Conservation (phyloP, 2,113 vertebrate species). For the Polypterus senegalus region DNA sequence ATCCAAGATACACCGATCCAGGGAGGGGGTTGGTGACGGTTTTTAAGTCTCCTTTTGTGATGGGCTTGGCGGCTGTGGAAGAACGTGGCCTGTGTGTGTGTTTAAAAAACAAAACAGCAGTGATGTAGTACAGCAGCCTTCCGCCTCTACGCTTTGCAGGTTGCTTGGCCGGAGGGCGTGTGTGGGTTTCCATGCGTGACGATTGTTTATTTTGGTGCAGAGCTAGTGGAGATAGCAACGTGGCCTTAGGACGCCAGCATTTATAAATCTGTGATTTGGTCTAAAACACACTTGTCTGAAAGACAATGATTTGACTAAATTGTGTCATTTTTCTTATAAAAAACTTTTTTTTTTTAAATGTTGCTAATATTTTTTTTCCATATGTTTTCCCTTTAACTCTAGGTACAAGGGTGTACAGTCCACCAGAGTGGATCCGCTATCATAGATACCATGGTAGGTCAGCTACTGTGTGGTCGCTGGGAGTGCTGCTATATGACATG, state of each 20-base stretch:
- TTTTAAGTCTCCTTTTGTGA: background rate
- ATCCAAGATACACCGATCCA: constrained; percentile 47
- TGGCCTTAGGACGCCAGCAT: constrained; percentile 23
- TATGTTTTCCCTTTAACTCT: background rate
- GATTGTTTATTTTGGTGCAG: constrained; percentile 49
- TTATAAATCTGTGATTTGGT: background rate
- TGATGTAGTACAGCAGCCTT: background rate
- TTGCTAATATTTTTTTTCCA: background rate
- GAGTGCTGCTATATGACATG: constrained; percentile 92
- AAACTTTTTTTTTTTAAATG: no score
- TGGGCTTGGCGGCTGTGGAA: no score
- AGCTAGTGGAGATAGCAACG: constrained; percentile 44
- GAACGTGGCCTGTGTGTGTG: no score
- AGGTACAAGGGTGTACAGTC: constrained; percentile 94
- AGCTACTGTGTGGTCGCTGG: constrained; percentile 90
- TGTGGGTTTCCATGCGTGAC: no score
- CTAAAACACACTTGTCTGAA: no score
- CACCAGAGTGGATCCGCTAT: constrained; percentile 92
- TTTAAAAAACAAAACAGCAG: no score
- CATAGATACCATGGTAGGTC: constrained; percentile 92
- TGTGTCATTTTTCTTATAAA: no score
- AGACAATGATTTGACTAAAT: no score
- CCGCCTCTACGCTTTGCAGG: background rate
- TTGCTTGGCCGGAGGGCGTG: background rate
- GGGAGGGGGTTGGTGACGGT: constrained; percentile 13